phyloP scores from a whole-genome alignment of 1,140 invertebrate genomes.

The Trichonephila inaurata region DNA sequence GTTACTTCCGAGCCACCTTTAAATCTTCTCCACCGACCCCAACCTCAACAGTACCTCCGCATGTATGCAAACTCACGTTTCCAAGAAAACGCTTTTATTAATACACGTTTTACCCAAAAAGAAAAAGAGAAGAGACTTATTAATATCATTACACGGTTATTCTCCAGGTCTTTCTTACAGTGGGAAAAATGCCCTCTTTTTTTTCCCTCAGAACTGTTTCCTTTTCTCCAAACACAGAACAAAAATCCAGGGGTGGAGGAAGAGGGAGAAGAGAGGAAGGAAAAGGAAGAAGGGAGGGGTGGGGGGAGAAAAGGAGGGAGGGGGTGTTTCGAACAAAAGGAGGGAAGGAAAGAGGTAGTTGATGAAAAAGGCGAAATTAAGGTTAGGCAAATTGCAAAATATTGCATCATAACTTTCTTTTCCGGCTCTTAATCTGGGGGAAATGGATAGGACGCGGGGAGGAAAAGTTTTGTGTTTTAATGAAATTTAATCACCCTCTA shows the following conservation, averaged over 20 bases:
- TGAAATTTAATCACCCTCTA: conserved; percentile 74
- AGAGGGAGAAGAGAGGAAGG: background rate
- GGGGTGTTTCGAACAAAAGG: too few relatives aligned
- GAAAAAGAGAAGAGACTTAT: background rate
- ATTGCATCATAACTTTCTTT: conserved; percentile 75
- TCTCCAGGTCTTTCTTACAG: background rate
- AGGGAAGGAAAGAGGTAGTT: background rate
- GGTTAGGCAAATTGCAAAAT: conserved; percentile 72
- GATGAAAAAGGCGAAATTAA: conserved; percentile 70
- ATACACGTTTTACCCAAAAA: background rate
- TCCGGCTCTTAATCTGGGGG: conserved; percentile 67
- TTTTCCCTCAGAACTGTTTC: background rate
- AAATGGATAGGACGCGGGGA: conserved; percentile 57
- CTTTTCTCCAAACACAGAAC: background rate
- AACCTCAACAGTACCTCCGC: background rate
- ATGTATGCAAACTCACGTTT: background rate
- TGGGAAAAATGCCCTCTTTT: background rate
- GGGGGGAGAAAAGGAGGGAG: too few relatives aligned
- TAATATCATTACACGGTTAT: conserved; percentile 9
- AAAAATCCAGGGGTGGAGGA: background rate
- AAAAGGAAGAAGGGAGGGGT: background rate
- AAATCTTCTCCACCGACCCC: too few relatives aligned
- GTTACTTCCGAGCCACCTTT: too few relatives aligned
- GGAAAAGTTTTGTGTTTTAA: conserved; percentile 75
- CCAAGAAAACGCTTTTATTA: background rate